Base-by-base conservation (phyloP, 2,113 vertebrate species). In the Thalassarche chlororhynchos region DNA sequence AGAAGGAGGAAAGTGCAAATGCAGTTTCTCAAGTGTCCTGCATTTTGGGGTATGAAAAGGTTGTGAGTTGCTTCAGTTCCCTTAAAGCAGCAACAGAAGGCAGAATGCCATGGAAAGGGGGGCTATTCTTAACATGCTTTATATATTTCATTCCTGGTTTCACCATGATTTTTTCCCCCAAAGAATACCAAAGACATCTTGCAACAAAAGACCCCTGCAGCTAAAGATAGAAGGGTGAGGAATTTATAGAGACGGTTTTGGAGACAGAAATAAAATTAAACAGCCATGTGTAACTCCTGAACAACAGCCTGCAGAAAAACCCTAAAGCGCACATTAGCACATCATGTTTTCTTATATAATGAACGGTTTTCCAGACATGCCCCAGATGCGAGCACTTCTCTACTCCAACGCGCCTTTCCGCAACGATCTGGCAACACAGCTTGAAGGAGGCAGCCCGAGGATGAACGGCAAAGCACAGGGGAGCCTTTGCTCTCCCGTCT, bases 1-100 rank as follows among this genome's bases (percentile, higher is more conserved):
- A 97, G 92, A 96, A 97, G 94, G 95, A 96, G 78, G 75, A 93
- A 97, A 96, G 94, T 97, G 96, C 77, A 93, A 97, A 97, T 97
- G 89, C 79, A 80, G 92, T 96, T 98, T 97, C 86, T 96, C 85
- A 89, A 91, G 91, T 95, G 87, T 93, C 96, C 93, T 92, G 79
- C 2, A 7, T 92, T 97, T 94, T 68, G 85, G 65, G 76, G 40
- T 89, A 79, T 93, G 89, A 76, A 93, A 84, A 40, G 60, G 38
- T 61, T 94, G 55, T 55, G 80, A 88, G 94, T 94, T 90, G 82
- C 58, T 95, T 96, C 91, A 54, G 51, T 84, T 97, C 57, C 75
- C 49, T 57, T 72, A 71, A 42, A 94, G 55, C 85, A 89, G 81
- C 55, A 76, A 93, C 91, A 97, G 94, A 96, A 96, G 92, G 95